These are phyloP conservation scores for Synanthedon formicaeformis DNA, from an alignment of 2,888 invertebrate genomes.

Conservation along the genomic window DNA sequence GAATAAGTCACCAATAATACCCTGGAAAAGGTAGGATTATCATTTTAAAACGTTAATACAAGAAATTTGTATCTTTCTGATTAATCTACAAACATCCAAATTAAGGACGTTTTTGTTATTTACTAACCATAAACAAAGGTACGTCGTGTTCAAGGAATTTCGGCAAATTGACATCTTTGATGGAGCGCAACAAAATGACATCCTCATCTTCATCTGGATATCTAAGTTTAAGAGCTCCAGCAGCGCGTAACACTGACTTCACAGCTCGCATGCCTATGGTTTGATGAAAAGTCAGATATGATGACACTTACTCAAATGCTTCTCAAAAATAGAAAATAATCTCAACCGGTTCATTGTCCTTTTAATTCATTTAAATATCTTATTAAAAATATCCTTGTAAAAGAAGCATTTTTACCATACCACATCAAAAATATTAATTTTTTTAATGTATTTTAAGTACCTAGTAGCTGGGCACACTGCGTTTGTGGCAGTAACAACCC, in stretches of 20 bases:
- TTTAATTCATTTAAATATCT: no score
- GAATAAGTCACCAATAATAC: slow-evolving; percentile 94
- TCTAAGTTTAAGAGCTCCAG: slow-evolving; percentile 89
- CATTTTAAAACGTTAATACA: not conserved
- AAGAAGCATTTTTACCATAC: not conserved
- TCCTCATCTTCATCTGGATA: slow-evolving; percentile 92
- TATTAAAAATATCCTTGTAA: no score
- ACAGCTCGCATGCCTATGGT: slow-evolving; percentile 88
- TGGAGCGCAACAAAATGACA: slow-evolving; percentile 86
- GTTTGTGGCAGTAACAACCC: no score
- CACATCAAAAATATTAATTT: not conserved
- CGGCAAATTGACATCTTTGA: slow-evolving; percentile 94
- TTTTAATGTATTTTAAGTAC: no score
- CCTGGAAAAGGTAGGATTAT: slow-evolving; percentile 56
- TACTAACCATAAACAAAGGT: slow-evolving; percentile 82
- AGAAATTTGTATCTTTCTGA: not conserved
- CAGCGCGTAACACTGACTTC: slow-evolving; percentile 91
- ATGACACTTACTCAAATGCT: no score
- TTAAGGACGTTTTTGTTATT: not conserved
- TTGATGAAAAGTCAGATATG: no score
- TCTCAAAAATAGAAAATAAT: slow-evolving; percentile 3
- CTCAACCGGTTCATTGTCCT: not conserved
- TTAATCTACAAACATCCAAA: not conserved
- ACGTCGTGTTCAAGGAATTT: slow-evolving; percentile 92
- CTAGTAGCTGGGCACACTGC: no score